phyloP scores from a whole-genome alignment of 2,888 invertebrate genomes.

The Aphelenchoides bicaudatus region DNA sequence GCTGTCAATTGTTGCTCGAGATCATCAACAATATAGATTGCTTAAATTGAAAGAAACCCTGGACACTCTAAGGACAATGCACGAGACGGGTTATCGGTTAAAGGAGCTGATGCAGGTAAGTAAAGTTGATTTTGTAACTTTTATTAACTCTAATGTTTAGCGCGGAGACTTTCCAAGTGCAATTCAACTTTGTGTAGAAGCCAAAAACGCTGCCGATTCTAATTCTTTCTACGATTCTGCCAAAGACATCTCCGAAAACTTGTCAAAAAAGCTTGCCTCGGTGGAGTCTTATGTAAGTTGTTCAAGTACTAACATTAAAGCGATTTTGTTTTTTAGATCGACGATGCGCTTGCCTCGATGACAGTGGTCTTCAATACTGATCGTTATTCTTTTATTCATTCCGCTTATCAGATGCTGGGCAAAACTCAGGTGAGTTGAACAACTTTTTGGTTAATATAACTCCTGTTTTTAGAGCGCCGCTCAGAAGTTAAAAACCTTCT shows the following conservation, averaged over 20 bases:
- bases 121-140: background rate
- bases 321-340: constrained; percentile 29
- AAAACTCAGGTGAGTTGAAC: constrained; percentile 69
- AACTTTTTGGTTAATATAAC: background rate
- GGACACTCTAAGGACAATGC: constrained; percentile 74
- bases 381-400: constrained; percentile 77
- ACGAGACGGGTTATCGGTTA: constrained; percentile 47
- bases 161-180: constrained; percentile 49
- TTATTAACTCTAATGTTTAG: constrained; percentile 20
- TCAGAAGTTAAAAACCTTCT: constrained; percentile 29
- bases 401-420: constrained; percentile 81
- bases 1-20: constrained; percentile 83
- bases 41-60: constrained; percentile 76
- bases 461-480: constrained; percentile 27
- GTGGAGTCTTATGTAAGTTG: constrained; percentile 16
- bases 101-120: constrained; percentile 44
- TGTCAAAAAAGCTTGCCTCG: constrained; percentile 14
- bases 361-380: constrained; percentile 70
- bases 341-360: constrained; percentile 38
- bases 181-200: constrained; percentile 45
- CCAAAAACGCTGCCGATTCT: constrained; percentile 36
- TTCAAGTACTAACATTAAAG: constrained; percentile 12
- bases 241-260: constrained; percentile 20
- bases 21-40: constrained; percentile 79
- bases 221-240: constrained; percentile 38